Evolutionary conservation across 2,113 vertebrate species (phyloP).

Genomic region (Myiozetetes cayanensis): DNA sequence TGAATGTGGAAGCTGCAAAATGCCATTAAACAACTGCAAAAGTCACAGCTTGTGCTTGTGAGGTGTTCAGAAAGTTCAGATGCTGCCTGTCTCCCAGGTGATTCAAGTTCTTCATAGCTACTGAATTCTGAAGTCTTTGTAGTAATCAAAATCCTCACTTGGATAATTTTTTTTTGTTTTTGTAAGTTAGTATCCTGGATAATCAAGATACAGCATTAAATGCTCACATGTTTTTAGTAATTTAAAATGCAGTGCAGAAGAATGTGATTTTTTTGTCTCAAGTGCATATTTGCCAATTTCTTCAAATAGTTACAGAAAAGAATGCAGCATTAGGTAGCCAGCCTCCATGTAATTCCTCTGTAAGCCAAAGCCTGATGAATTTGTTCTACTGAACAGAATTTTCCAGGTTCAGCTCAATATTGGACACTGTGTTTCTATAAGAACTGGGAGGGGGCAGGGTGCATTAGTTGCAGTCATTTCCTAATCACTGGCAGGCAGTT

Average conservation of each 20-base stretch:
- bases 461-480: neutral
- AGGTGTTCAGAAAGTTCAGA: neutral
- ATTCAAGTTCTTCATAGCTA: neutral
- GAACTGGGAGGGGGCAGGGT: fast-evolving
- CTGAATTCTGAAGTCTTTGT: neutral
- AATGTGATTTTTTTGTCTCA: neutral
- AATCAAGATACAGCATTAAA: neutral
- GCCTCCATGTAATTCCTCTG: neutral
- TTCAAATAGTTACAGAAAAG: neutral
- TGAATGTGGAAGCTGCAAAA: neutral
- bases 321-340: neutral
- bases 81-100: neutral
- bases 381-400: neutral
- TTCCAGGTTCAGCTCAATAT: neutral
- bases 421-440: neutral
- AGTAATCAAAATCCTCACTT: neutral
- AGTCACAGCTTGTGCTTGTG: neutral
- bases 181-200: neutral
- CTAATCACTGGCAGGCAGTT: neutral
- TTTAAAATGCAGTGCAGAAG: neutral
- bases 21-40: neutral
- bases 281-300: neutral
- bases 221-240: neutral
- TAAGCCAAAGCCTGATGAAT: neutral
- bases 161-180: neutral